phyloP scores from a whole-genome alignment of 2,797 vertebrate species.

The Sardinella longiceps region DNA sequence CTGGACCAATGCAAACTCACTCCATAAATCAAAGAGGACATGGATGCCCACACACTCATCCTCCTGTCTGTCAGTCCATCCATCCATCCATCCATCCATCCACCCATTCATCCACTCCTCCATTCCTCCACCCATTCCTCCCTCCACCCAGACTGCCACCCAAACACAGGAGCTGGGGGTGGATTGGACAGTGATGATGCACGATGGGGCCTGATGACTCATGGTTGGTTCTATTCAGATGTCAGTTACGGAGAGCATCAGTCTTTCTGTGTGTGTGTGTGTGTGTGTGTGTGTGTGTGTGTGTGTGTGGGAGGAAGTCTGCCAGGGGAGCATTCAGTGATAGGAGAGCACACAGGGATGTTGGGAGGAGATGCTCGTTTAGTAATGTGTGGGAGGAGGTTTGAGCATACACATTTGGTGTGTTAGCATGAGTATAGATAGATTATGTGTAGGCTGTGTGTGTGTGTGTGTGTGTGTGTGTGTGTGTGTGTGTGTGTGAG shows the following conservation, averaged over 20 bases:
- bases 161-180: background rate
- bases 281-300: background rate
- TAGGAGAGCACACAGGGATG: background rate
- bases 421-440: no score
- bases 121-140: background rate
- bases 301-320: background rate
- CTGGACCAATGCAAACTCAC: background rate
- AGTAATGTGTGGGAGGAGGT: background rate
- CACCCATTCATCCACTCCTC: background rate
- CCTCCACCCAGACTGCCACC: background rate
- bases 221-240: background rate
- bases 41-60: no score
- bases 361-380: background rate
- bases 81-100: background rate
- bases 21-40: background rate
- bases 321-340: background rate
- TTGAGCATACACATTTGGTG: background rate
- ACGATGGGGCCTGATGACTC: background rate
- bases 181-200: background rate
- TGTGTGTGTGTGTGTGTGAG: slow-evolving; percentile 8
- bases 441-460: background rate
- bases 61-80: no score
- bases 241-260: background rate
- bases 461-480: slow-evolving; percentile 16
- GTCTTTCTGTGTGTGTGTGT: background rate